These are phyloP conservation scores for Thinocorus orbignyianus DNA, from an alignment of 2,113 vertebrate genomes.

Conservation along the genomic window DNA sequence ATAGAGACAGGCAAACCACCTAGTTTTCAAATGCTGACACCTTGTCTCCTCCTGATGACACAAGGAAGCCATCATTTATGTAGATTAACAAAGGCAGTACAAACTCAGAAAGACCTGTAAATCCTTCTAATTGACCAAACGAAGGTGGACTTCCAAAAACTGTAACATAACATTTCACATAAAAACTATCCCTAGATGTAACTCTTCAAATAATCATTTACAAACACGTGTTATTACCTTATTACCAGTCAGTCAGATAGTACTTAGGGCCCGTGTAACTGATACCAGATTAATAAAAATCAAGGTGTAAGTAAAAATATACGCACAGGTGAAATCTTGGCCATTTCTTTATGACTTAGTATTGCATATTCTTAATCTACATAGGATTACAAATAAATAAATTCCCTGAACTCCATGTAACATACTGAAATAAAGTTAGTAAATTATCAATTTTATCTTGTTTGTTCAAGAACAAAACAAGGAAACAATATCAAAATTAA, in stretches of 20 bases:
- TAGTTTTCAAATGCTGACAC: neutral
- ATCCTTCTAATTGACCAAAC: neutral
- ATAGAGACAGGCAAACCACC: neutral
- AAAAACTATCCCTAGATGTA: neutral
- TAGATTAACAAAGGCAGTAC: neutral
- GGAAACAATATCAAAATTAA: neutral
- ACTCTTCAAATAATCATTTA: neutral
- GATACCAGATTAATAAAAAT: neutral
- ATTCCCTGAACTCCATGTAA: neutral
- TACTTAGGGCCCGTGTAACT: neutral
- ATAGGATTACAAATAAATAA: neutral
- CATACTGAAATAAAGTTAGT: neutral
- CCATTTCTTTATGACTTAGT: neutral
- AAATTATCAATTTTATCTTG: neutral
- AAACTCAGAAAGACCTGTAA: neutral
- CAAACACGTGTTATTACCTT: neutral
- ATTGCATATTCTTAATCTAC: neutral
- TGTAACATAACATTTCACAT: neutral
- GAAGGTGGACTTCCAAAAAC: neutral
- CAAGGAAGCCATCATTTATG: neutral
- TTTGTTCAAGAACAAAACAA: neutral
- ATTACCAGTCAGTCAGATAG: neutral
- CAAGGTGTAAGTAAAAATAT: neutral
- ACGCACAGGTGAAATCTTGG: neutral
- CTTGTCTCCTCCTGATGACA: neutral